Evolutionary conservation across 2,113 vertebrate genomes (phyloP), one percentile per base, ranked within the genome.

Genomic region (Alethe diademata): DNA sequence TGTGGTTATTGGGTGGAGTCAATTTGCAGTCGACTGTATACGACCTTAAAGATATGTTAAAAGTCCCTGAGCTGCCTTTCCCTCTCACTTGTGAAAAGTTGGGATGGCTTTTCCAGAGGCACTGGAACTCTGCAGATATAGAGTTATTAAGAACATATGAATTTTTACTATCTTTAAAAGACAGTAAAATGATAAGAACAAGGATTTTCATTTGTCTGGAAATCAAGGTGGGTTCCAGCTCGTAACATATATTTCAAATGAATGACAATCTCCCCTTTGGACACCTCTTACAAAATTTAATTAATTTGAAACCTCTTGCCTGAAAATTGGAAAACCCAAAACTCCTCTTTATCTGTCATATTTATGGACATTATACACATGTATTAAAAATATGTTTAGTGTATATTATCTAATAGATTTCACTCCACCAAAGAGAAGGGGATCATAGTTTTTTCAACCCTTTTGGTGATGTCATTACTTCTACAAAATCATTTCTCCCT

Each of bases 401-500:
- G 33, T 51, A 10, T 33, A 26, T 51, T 3, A 19, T 45, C 23
- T 82, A 9, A n/a, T 43, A 25, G 56, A 47, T 11, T 29, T 54
- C 15, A 11, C 6, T 43, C 29, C 4, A 22, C 17, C 24, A 19
- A 71, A 62, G 18, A 8, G 1, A 3, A 29, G 9, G 5, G 5
- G 20, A n/a, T 58, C 54, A 22, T 5, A 20, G 38, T 19, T 73
- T 83, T 65, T 60, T 29, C 31, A 26, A 35, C 4, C 6, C 5
- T 84, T 90, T 42, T n/a, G 50, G 14, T 28, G 35, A 71, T 33
- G 23, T 85, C 54, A 43, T 69, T 56, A 35, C 10, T 40, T 53
- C 54, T 45, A 20, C 22, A 70, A 53, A 70, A 83, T 62, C 0
- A 31, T 18, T 74, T 90, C 35, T 56, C 33, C 47, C 17, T 51